These are phyloP conservation scores for Laticauda laticaudata DNA, from an alignment of 2,113 vertebrate genomes.

Conservation along the genomic window DNA sequence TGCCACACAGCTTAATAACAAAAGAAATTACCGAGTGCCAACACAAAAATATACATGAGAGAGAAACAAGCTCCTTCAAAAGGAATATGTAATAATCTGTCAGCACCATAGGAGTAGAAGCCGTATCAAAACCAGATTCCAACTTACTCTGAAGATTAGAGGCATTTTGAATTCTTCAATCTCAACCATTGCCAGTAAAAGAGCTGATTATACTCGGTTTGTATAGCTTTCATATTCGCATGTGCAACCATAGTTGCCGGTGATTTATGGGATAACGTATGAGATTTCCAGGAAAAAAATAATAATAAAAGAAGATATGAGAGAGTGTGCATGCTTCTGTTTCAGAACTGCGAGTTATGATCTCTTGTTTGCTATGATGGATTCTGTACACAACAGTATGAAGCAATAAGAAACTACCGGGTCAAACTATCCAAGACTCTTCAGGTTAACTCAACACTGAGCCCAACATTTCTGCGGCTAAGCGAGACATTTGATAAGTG, in stretches of 20 bases:
- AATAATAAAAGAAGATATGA: neutral
- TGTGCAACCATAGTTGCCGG: neutral
- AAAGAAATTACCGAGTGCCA: neutral
- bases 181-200: neutral
- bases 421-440: neutral
- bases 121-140: neutral
- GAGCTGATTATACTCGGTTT: neutral
- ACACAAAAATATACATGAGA: neutral
- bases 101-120: neutral
- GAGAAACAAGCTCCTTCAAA: neutral
- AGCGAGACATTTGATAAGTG: neutral
- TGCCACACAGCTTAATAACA: neutral
- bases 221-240: neutral
- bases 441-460: neutral
- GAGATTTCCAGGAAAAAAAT: neutral
- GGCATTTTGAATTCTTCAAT: neutral
- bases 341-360: neutral
- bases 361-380: neutral
- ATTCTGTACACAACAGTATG: neutral
- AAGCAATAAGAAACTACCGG: neutral
- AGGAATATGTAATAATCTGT: neutral
- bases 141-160: neutral
- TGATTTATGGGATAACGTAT: neutral
- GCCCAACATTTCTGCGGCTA: neutral
- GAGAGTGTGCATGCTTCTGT: neutral